Conservation (phyloP, 2,797 vertebrate genomes). For the Cynodonichthys magdalenae region DNA sequence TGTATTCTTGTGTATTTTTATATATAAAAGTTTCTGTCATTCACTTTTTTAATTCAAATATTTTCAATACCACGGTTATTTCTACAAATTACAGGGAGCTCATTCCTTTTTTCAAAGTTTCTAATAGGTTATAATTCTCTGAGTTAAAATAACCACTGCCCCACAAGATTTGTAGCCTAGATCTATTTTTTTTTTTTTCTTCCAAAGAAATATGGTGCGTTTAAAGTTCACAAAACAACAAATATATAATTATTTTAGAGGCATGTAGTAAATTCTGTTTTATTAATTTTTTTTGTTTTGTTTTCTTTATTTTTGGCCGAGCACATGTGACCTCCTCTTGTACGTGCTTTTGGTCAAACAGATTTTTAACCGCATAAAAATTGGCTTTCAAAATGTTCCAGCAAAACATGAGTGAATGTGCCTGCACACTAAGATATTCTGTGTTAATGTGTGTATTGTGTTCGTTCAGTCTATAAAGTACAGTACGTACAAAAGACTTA, state of each 20-base stretch:
- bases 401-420: constrained; percentile 63
- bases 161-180: constrained; percentile 65
- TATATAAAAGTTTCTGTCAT: constrained; percentile 85
- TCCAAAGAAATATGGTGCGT: constrained; percentile 69
- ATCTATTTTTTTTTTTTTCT: constrained; percentile 53
- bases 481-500: constrained; percentile 80
- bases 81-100: constrained; percentile 72
- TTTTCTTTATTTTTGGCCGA: constrained; percentile 26
- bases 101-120: constrained; percentile 66
- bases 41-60: constrained; percentile 86
- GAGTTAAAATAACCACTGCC: constrained; percentile 62
- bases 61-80: constrained; percentile 84
- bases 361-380: constrained; percentile 58
- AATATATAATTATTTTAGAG: neutral
- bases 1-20: constrained; percentile 89
- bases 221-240: constrained; percentile 65
- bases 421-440: constrained; percentile 79
- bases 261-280: constrained; percentile 15
- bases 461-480: constrained; percentile 86
- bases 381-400: constrained; percentile 69
- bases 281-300: constrained; percentile 33
- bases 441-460: constrained; percentile 78
- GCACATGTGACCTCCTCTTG: constrained; percentile 74
- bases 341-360: constrained; percentile 77
- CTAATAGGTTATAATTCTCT: constrained; percentile 63